These are phyloP conservation scores for Oligia strigilis DNA, from an alignment of 2,888 invertebrate species.

Conservation along the genomic window DNA sequence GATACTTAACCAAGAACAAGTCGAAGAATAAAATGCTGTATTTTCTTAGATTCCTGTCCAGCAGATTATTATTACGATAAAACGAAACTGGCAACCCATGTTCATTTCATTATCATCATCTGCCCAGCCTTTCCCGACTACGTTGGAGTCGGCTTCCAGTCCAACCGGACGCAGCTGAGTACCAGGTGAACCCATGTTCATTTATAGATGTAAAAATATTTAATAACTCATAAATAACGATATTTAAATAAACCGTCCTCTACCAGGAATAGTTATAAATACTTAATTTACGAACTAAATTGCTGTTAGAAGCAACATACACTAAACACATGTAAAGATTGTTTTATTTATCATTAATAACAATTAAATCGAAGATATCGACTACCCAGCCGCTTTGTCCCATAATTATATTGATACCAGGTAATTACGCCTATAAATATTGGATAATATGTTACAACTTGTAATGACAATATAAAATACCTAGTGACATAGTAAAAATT, in stretches of 20 bases:
- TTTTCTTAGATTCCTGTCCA: neutral
- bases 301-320: neutral
- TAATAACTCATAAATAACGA: neutral
- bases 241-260: neutral
- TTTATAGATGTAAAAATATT: too few species aligned
- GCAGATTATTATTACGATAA: neutral
- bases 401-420: neutral
- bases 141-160: too few species aligned
- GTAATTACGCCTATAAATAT: neutral
- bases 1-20: neutral
- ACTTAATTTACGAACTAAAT: neutral
- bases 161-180: too few species aligned
- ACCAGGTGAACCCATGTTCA: too few species aligned
- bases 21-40: neutral
- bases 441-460: neutral
- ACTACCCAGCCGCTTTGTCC: neutral
- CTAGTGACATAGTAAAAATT: neutral
- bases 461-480: neutral
- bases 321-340: neutral
- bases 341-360: slow-evolving; percentile 28
- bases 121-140: too few species aligned
- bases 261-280: neutral
- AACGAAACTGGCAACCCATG: too few species aligned
- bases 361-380: neutral
- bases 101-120: too few species aligned